phyloP scores from a whole-genome alignment of 2,113 vertebrate species.

The Microtus ochrogaster region DNA sequence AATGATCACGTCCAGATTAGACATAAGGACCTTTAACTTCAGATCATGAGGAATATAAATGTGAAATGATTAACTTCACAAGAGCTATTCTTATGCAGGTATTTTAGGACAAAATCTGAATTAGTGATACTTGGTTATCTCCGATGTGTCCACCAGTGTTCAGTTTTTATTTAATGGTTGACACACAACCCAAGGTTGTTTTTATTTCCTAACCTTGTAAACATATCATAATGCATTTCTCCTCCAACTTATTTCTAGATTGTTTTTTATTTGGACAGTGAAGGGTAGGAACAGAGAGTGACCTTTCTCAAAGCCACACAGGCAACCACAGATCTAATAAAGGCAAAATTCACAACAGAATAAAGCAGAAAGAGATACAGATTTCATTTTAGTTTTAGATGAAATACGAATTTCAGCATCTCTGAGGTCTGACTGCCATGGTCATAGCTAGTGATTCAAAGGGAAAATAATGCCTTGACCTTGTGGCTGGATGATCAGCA shows the following conservation, averaged over 20 bases:
- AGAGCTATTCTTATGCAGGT: background rate
- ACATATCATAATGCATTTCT: background rate
- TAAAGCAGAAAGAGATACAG: background rate
- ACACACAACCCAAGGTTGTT: conserved; percentile 4
- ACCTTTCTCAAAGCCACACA: background rate
- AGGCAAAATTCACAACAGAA: background rate
- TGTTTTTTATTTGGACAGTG: conserved; percentile 28
- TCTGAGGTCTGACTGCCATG: conserved; percentile 59
- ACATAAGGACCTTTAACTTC: background rate
- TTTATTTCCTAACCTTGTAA: background rate
- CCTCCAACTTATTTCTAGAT: background rate
- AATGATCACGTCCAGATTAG: background rate
- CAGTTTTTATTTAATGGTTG: conserved; percentile 6
- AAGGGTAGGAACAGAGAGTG: background rate
- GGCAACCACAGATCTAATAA: background rate
- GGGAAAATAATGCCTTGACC: conserved; percentile 71
- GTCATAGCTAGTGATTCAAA: conserved; percentile 75
- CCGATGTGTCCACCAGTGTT: background rate
- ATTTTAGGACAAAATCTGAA: background rate
- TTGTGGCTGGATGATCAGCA: conserved; percentile 49
- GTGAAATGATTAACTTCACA: background rate
- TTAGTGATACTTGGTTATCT: background rate
- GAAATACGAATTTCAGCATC: background rate
- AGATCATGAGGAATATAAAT: background rate
- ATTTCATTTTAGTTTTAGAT: conserved; percentile 59